Evolutionary conservation across 2,888 invertebrate species (phyloP), one percentile per base, ranked within the genome.

Genomic region (Erynnis tages): DNA sequence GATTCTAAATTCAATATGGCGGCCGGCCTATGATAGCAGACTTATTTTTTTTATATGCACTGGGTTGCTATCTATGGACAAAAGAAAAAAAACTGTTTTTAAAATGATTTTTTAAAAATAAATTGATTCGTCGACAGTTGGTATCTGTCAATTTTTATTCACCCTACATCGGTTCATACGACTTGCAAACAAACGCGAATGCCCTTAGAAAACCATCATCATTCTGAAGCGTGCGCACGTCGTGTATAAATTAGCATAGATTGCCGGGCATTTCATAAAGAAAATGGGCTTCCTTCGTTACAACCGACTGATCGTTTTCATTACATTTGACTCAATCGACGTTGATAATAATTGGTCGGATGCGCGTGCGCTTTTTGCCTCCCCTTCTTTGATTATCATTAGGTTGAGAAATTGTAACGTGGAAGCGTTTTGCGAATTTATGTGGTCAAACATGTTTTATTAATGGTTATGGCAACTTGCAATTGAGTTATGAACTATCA

Each of bases 281-380:
- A 27, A 38, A 17, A 46, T 56, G 29, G 19, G 55, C 62, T 67
- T 69, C 67, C 63, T 60, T 32, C 44, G 58, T 61, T 58, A 58
- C 63, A 59, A 58, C 50, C 56, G 53, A 59, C 53, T 54, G 57
- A 59, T 58, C 44, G 52, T 62, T 55, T 54, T 66, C 64, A 66
- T 59, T 62, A 48, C 56, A 34, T 34, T 34, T 16, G 34, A 34
- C 34, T 62, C 59, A 54, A 50, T 45, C 59, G 50, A 62, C 62
- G 38, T 37, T 49, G 56, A 60, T 55, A 34, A 34, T 34, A 34
- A 34, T 34, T 34, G 34, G 34, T 34, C 54, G 45, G 40, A 50
- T 35, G 34, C 49, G 40, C 40, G 27, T n/a, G 11, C 30, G 17
- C 27, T 32, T 32, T 34, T 45, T 38, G 10, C 7, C 10, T 25